Evolutionary conservation across 2,113 vertebrate species (phyloP).

Genomic region (Poeciliopsis occidentalis): DNA sequence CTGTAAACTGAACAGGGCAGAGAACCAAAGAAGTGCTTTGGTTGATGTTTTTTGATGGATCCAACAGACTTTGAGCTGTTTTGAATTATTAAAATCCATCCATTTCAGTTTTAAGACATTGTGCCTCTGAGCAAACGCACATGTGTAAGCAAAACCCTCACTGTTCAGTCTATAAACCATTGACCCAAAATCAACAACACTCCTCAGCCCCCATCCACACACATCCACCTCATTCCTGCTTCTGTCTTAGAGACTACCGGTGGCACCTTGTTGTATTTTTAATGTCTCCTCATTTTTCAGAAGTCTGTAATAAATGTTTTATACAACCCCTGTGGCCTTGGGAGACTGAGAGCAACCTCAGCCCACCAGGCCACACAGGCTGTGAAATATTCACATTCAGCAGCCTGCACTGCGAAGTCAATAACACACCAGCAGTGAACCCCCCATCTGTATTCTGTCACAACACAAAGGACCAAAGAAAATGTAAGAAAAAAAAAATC

Average conservation of each 20-base stretch:
- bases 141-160: neutral
- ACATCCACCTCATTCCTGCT: constrained; percentile 1
- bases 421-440: constrained; percentile 44
- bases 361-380: constrained; percentile 35
- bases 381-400: constrained; percentile 63
- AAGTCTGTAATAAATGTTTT: constrained; percentile 73
- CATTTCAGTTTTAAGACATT: constrained; percentile 12
- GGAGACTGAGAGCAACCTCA: constrained; percentile 38
- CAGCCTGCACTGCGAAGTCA: constrained; percentile 41
- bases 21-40: neutral
- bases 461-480: constrained; percentile 31
- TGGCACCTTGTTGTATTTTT: constrained; percentile 68
- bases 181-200: neutral
- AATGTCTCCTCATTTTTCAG: constrained; percentile 57
- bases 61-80: constrained; percentile 19
- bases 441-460: constrained; percentile 20
- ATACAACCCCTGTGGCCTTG: constrained; percentile 53
- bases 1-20: neutral
- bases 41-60: neutral
- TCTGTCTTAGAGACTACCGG: constrained; percentile 33
- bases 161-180: constrained; percentile 9
- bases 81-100: constrained; percentile 51
- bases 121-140: neutral
- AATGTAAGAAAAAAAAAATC: constrained; percentile 7
- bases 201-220: neutral